phyloP scores from a whole-genome alignment of 2,888 invertebrate genomes.

The Hyles lineata region DNA sequence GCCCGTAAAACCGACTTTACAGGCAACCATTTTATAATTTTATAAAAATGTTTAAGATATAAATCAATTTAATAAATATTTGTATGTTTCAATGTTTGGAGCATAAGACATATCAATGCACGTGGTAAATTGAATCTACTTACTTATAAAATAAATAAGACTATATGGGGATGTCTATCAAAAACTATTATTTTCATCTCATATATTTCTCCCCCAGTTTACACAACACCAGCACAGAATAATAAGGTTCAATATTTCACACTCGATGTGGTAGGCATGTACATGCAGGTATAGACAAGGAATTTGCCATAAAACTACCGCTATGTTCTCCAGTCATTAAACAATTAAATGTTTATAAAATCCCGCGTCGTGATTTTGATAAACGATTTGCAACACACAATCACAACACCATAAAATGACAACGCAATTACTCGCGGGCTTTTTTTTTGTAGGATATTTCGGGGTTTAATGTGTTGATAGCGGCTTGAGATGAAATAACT shows the following conservation, averaged over 20 bases:
- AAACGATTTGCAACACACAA: neutral
- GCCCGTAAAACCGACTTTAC: too few species aligned
- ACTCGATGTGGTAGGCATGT: too few species aligned
- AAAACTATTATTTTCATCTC: neutral
- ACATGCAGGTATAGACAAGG: too few species aligned
- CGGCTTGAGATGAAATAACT: too few species aligned
- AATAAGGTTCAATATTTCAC: too few species aligned
- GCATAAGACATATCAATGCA: neutral
- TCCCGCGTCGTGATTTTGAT: constrained; percentile 8
- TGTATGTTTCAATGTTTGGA: neutral
- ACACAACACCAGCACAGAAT: too few species aligned
- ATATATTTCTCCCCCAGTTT: too few species aligned
- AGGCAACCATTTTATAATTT: too few species aligned
- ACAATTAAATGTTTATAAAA: neutral
- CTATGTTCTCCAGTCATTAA: neutral
- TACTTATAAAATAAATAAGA: constrained; percentile 21
- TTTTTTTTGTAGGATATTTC: neutral
- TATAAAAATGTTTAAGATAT: too few species aligned
- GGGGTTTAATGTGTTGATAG: too few species aligned
- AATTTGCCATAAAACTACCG: neutral
- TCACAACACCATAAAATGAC: constrained; percentile 2
- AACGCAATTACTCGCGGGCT: constrained; percentile 26
- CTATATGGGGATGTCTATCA: constrained; percentile 5
- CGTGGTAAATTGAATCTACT: neutral
- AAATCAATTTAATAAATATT: neutral